Evolutionary conservation across 2,113 vertebrate genomes (phyloP), one percentile per base, ranked within the genome.

Genomic region (Cephalophus harveyi): DNA sequence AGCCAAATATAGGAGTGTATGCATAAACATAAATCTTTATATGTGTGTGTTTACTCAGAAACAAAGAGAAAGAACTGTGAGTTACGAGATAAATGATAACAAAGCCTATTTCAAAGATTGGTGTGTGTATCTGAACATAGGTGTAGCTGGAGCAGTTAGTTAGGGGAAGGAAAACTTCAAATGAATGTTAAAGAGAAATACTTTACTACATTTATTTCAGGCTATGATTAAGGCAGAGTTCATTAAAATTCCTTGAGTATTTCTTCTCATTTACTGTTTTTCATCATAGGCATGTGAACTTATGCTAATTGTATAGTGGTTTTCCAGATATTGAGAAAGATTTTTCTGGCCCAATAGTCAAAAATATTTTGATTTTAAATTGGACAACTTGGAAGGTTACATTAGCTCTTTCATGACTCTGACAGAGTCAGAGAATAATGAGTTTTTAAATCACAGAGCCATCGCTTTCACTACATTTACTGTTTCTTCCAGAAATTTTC

Each of bases 301-400:
- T 94, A 89, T 88, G 28, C 46, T 76, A 97, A 85, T 87, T 93
- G 36, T 64, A 33, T 67, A 27, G 89, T 23, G 3, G 46, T 92
- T 96, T 98, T 97, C 52, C 93, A 92, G 91, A 79, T 89, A 92
- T 7, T 48, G 62, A 87, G 62, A 9, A 91, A 91, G 71, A 74
- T 64, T 94, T 92, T 90, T 95, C 89, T 95, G 33, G 36, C 78
- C 94, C 86, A 91, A n/a, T 30, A 78, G 52, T 48, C 21, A 2
- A 84, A 83, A 84, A 28, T 27, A 28, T 9, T 92, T 87, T 90
- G 55, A 94, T 55, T 96, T 57, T 67, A 96, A 84, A 95, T 48
- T 33, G 48, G 50, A 57, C 23, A 57, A 54, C 25, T 64, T 78
- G 59, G 87, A 92, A 87, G 46, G 0, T 81, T 43, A 28, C 11